Conservation (phyloP, 2,797 vertebrate species). For the Poeciliopsis gracilis region DNA sequence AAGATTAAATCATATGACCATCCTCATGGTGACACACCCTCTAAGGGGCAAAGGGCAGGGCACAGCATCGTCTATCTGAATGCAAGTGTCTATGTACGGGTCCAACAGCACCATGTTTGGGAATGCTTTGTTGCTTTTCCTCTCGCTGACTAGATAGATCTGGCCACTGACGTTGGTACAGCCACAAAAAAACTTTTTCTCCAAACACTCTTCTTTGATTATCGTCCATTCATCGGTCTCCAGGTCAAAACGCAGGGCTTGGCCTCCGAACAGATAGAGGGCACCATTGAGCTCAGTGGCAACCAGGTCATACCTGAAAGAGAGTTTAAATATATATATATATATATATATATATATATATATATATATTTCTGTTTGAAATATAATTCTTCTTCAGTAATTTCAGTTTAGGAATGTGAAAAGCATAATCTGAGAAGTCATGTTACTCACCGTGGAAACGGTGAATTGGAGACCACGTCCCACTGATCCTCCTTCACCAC, state of each 20-base stretch:
- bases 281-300: constrained; percentile 87
- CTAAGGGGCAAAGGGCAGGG: constrained; percentile 87
- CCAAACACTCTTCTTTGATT: constrained; percentile 82
- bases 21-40: constrained; percentile 81
- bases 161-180: constrained; percentile 84
- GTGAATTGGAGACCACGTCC: constrained; percentile 89
- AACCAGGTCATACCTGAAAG: constrained; percentile 89
- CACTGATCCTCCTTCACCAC: constrained; percentile 79
- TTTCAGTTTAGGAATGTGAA: not conserved
- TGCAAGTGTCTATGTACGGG: constrained; percentile 85
- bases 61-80: constrained; percentile 81
- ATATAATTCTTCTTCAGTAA: not conserved
- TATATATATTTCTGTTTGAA: not conserved
- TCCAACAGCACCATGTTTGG: constrained; percentile 86
- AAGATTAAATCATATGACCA: constrained; percentile 32
- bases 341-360: not conserved
- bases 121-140: constrained; percentile 81
- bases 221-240: constrained; percentile 87
- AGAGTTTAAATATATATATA: not conserved
- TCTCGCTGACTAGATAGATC: constrained; percentile 87
- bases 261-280: constrained; percentile 88
- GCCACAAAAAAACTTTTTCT: constrained; percentile 87
- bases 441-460: constrained; percentile 83
- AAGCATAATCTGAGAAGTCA: not conserved
- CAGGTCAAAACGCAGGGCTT: constrained; percentile 84